Evolutionary conservation across 2,797 vertebrate genomes (phyloP), one percentile per base, ranked within the genome.

Genomic region (Hyperoplus lanceolatus): DNA sequence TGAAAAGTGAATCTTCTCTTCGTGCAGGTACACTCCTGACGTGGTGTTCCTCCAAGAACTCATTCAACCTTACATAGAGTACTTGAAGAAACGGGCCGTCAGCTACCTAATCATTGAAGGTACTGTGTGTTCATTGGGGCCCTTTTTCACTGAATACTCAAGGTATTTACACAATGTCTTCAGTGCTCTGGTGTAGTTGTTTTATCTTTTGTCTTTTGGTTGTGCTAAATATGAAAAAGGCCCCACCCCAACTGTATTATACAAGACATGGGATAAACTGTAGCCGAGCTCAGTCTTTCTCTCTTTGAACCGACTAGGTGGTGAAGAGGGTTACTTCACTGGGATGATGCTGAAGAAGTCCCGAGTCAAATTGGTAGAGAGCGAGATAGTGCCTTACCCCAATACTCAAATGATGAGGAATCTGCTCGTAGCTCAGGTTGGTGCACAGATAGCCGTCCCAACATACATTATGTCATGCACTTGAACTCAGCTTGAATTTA

Each of bases 11-110:
- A 39, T 70, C 8, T 68, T 79, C 2, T 69, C 39, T 80, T 62
- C 42, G 39, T 73, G 50, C 14, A 99, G 98, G 87, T 99, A 99
- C 80, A 96, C 66, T 55, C 98, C 98, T 5, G 98, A 99, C 53
- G 95, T 99, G 36, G 94, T 99, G 61, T 97, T 99, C 89, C 95
- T 99, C 15, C 98, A 99, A 87, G 98, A 99, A 80, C 96, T 99
- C 38, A 94, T 97, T 75, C 96, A 95, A 10, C 91, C 94, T 0
- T 96, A 97, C 49, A 85, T 96, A 36, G 86, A 86, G 76, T 96
- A 97, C 82, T 86, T 99, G 36, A 96, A 96, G 91, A 97, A 96
- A 91, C 96, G 94, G 79, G 96, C 97, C 4, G 88, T 94, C 69
- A 96, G 84, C 93, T 99, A 99, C 77, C 89, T 92, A 38, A 85